Conservation (phyloP, 2,888 invertebrate species). For the Cataglyphis albicans region DNA sequence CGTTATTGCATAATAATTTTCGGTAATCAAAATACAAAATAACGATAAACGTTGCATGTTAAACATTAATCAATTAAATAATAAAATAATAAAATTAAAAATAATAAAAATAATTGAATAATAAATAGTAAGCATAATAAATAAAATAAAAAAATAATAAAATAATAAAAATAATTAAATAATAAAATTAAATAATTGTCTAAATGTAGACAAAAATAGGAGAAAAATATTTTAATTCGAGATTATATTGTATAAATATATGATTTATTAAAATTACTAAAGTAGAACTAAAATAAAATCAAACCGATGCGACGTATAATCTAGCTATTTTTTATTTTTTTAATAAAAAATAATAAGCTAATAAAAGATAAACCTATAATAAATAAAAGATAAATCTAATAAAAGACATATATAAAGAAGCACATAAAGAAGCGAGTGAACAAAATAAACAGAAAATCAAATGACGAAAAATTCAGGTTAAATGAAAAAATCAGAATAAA, state of each 20-base stretch:
- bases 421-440: not conserved
- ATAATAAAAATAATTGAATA: too few relatives aligned
- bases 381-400: not conserved
- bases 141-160: too few relatives aligned
- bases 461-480: not conserved
- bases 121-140: too few relatives aligned
- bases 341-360: not conserved
- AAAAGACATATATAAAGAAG: not conserved
- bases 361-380: not conserved
- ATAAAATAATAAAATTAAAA: too few relatives aligned
- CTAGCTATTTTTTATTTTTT: not conserved
- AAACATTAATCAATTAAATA: too few relatives aligned
- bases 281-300: not conserved
- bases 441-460: not conserved
- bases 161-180: too few relatives aligned
- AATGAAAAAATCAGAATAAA: not conserved
- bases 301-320: not conserved
- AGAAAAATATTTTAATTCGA: not conserved
- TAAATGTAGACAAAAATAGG: not conserved
- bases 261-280: too few relatives aligned
- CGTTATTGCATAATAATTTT: slow-evolving; percentile 15
- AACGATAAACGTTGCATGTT: not conserved
- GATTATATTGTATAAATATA: not conserved
- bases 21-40: too few relatives aligned
- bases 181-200: not conserved